These are phyloP conservation scores for Arrhamphus sclerolepis DNA, from an alignment of 2,797 vertebrate genomes.

Conservation along the genomic window DNA sequence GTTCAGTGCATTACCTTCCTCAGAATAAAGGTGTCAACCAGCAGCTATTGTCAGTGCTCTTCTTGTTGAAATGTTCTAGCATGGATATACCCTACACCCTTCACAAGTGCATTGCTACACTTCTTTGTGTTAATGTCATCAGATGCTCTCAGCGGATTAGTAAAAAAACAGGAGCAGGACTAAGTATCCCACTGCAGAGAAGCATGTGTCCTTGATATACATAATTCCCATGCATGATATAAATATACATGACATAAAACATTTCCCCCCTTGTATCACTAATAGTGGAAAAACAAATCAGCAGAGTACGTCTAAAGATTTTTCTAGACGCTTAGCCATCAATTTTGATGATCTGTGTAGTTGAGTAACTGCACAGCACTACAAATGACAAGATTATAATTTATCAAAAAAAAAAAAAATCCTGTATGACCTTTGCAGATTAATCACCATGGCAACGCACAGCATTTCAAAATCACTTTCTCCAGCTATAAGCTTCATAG, in stretches of 20 bases:
- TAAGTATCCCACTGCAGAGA: neutral
- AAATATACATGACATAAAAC: neutral
- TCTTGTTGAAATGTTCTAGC: neutral
- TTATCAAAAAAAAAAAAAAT: no score
- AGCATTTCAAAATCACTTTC: neutral
- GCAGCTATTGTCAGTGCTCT: neutral
- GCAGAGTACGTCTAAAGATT: no score
- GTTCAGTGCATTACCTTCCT: neutral
- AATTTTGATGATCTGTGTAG: neutral
- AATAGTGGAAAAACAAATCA: neutral
- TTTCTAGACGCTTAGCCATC: neutral
- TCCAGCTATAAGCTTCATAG: neutral
- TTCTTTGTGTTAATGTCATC: neutral
- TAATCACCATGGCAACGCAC: no score
- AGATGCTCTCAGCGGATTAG: neutral
- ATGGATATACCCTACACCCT: constrained; percentile 1
- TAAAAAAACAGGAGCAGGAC: neutral
- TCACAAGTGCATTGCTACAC: neutral
- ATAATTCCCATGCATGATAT: no score
- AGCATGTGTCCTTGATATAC: no score
- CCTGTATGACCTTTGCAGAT: no score
- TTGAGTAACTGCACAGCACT: neutral
- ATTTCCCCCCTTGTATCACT: neutral
- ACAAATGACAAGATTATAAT: no score
- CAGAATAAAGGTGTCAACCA: neutral